phyloP scores from a whole-genome alignment of 2,888 invertebrate genomes.

The Cheilosia scutellata region DNA sequence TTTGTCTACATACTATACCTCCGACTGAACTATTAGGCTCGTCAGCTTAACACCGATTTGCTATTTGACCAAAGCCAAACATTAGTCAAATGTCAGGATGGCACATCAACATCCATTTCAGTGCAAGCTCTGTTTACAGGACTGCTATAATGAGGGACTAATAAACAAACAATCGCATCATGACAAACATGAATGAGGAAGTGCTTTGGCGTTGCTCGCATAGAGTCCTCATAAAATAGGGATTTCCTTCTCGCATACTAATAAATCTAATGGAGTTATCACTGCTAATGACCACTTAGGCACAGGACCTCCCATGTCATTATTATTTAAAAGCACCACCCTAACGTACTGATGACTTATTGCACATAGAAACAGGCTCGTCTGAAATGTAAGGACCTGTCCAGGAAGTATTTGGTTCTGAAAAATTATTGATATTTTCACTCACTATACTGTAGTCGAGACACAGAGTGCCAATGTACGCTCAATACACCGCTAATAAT shows the following conservation, averaged over 20 bases:
- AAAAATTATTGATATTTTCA: slow-evolving; percentile 68
- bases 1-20: background rate
- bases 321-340: slow-evolving; percentile 59
- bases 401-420: slow-evolving; percentile 46
- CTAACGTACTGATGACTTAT: slow-evolving; percentile 44
- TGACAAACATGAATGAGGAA: slow-evolving; percentile 46
- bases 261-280: slow-evolving; percentile 73
- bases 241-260: slow-evolving; percentile 45
- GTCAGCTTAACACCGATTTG: slow-evolving; percentile 54
- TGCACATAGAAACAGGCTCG: slow-evolving; percentile 6
- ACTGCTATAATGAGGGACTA: slow-evolving; percentile 11
- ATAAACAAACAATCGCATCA: slow-evolving; percentile 62
- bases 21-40: slow-evolving; percentile 50
- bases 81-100: slow-evolving; percentile 37
- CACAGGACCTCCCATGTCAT: slow-evolving; percentile 51
- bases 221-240: slow-evolving; percentile 46
- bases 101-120: slow-evolving; percentile 4
- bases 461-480: background rate
- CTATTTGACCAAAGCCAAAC: slow-evolving; percentile 28
- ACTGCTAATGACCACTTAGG: slow-evolving; percentile 72
- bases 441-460: background rate
- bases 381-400: slow-evolving; percentile 20
- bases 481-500: slow-evolving; percentile 44
- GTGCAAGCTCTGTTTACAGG: slow-evolving; percentile 11
- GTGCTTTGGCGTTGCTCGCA: slow-evolving; percentile 49